Base-by-base conservation (phyloP, 1,140 invertebrate genomes). In the Tribolium castaneum region DNA sequence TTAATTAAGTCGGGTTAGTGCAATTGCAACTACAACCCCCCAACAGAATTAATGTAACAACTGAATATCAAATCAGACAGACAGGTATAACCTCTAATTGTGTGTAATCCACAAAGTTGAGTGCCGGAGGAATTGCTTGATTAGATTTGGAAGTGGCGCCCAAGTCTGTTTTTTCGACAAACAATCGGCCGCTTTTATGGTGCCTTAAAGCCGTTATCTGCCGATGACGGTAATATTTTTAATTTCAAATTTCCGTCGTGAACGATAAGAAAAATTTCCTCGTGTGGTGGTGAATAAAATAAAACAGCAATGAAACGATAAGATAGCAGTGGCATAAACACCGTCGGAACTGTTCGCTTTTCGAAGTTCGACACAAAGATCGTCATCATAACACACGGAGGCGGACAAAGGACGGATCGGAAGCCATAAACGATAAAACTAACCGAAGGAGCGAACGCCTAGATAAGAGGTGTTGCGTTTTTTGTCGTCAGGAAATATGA, bases 401-500 rank as follows among this genome's bases (percentile, higher is more conserved):
- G 62, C 78, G 78, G 56, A 78, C 79, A 82, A 81, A 81, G 76
- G 52, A 76, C 45, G 76, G 59, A 82, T 79, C 80, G 81, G 81
- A 82, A 82, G 79, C 80, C 76, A 81, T 81, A 82, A 80, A 82
- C 81, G 81, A 82, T 82, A 82, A 82, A 82, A 80, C 81, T 80
- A 82, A 79, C 80, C 78, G 80, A 82, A 78, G 39, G 75, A 45
- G 7, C 39, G 39, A 10, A n/a, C n/a, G 39, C 5, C 0, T 45
- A 45, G n/a, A n/a, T 45, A 45, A 9, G 39, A 45, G 9, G 51
- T 52, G 16, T 52, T 50, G 49, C 16, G 6, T 52, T 52, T 52
- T 52, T 52, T 52, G 6, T 52, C 13, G 10, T 9, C 6, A 7
- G 51, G 2, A 2, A 52, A 52, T 52, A 45, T 45, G 25, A 30